Base-by-base conservation (phyloP, 2,113 vertebrate species). In the Raja brachyura region DNA sequence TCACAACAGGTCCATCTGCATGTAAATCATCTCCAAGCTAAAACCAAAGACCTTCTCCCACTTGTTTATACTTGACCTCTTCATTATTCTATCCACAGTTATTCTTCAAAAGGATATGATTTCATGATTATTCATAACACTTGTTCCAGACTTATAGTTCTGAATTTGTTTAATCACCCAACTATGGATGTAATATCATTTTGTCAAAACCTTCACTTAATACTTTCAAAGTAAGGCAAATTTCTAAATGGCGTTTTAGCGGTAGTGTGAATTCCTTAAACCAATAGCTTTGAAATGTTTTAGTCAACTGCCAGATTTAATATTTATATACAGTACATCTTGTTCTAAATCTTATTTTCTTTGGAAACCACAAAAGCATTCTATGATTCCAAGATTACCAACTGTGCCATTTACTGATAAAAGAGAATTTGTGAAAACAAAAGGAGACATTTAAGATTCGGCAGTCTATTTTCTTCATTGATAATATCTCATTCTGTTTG, bases 251-350 rank as follows among this genome's bases (percentile, higher is more conserved):
- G 28, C 56, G 20, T 33, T 5, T 88, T 63, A 88, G 28, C 28
- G 18, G 13, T 63, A 18, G n/a, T 88, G 13, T 88, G 13, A 88
- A 88, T 88, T 88, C 13, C 28, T 88, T 88, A 31, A 88, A 88
- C 59, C 83, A 88, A n/a, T n/a, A 61, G 28, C 59, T 61, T 85
- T 63, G 10, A 88, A 88, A 66, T 31, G 2, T 88, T 88, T 85
- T 85, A 31, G 5, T 63, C 59, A 86, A 86, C 83, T 16, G 28
- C 28, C 83, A 86, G 22, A 31, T 88, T 63, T 88, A 31, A 88
- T 88, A 86, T 86, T 83, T 86, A 63, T 59, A 16, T 86, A 31
- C 13, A 61, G 56, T 59, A 86, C 56, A 86, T 86, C 59, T 86
- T 63, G 11, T 86, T 63, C 59, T 61, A 86, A 86, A 63, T 86